Percentiles rank a stretch among this genome's conserved stretches.
Conservation (phyloP, 2,113 vertebrate genomes). For the Periophthalmus modestus region DNA sequence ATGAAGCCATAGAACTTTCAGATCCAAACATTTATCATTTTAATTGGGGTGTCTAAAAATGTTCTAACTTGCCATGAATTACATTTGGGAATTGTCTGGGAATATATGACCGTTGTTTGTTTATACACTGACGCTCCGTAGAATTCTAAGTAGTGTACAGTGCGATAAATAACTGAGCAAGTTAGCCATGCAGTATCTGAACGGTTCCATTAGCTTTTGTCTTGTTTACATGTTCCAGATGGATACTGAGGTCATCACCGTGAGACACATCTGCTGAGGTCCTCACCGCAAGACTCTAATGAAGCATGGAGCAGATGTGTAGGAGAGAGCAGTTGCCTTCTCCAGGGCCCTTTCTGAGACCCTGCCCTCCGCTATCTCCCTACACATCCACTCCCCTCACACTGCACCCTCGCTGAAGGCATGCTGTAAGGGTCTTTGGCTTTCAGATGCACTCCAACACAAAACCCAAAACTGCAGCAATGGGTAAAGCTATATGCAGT, state of each 20-base stretch:
- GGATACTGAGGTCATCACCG: conserved; percentile 14
- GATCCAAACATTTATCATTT: too few species aligned
- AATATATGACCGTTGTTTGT: too few species aligned
- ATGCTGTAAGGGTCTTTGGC: background rate
- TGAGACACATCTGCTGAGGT: conserved; percentile 14
- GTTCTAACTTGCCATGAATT: too few species aligned
- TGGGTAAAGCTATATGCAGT: too few species aligned
- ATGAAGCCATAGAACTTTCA: too few species aligned
- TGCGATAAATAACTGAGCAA: background rate
- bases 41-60: too few species aligned
- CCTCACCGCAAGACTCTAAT: conserved; percentile 4
- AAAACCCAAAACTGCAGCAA: background rate
- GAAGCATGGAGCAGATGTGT: conserved; percentile 21
- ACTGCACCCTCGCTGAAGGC: background rate
- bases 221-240: conserved; percentile 6
- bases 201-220: background rate
- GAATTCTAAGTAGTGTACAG: background rate
- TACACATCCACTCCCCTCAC: background rate
- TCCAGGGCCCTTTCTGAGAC: background rate
- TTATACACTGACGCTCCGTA: too few species aligned
- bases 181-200: background rate
- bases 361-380: background rate
- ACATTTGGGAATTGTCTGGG: too few species aligned
- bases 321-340: conserved; percentile 7
- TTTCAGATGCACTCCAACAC: background rate